Evolutionary conservation across 1,140 invertebrate genomes (phyloP), one percentile per base, ranked within the genome.

Genomic region (Cydia fagiglandana): DNA sequence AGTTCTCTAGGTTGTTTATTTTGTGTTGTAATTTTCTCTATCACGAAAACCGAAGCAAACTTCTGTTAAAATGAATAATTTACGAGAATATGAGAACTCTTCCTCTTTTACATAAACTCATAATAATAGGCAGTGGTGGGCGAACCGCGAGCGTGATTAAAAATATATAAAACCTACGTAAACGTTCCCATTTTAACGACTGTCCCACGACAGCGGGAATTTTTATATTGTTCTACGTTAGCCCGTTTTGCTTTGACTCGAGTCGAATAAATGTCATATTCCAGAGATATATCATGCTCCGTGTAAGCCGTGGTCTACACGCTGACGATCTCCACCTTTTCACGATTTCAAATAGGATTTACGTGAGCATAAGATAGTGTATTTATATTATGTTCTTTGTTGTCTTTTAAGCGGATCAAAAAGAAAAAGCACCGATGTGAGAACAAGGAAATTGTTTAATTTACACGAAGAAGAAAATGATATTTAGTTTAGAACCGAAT

Each of bases 231-330:
- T 73, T 70, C 64, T 45, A 45, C 70, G 73, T 75, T 80, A 77
- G 24, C 15, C 61, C 76, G 28, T 70, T 64, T 76, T 73, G 74
- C 78, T 78, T 76, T 70, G 75, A 64, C 45, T 79, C 79, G 66
- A 70, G 75, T 75, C 77, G 78, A 78, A 83, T 80, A 77, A 77
- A 80, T 76, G 73, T 77, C 73, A 53, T 56, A 75, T 70, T 70
- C 34, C 66, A 34, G 66, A 70, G 30, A 75, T 75, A 61, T 75
- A 75, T 75, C 50, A 53, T 64, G 53, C 73, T 41, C 64, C 15
- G 20, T 28, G 45, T 50, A 47, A 66, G 61, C 61, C 28, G 41
- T 38, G 45, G 66, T 70, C 66, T 70, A 38, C 66, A 70, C 38
- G 66, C 38, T 17, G 30, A 17, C 66, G 66, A 4, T 34, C 66